Conservation (phyloP, 2,888 invertebrate genomes). For the Brachylomia viminalis region DNA sequence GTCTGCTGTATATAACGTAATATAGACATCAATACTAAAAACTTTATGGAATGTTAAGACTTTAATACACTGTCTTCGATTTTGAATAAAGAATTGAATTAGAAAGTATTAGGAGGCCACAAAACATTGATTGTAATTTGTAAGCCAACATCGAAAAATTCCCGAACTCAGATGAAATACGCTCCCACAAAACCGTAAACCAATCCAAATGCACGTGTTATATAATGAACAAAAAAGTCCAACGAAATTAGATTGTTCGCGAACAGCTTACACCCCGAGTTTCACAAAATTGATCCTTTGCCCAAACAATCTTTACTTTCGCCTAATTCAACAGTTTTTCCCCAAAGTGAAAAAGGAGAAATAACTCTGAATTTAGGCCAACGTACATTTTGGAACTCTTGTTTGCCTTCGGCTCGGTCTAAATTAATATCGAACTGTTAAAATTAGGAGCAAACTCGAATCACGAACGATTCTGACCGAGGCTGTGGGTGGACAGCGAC, state of each 20-base stretch:
- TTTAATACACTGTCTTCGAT: not conserved
- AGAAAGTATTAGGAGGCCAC: not conserved
- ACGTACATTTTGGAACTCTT: constrained; percentile 73
- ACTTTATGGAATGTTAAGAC: not conserved
- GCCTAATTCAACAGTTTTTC: constrained; percentile 79
- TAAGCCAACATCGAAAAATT: not conserved
- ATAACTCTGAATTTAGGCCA: constrained; percentile 71
- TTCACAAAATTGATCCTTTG: constrained; percentile 76
- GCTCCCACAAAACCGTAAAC: constrained; percentile 28
- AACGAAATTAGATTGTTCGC: constrained; percentile 69
- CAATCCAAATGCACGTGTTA: constrained; percentile 49
- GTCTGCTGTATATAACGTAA: not conserved
- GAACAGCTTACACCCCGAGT: constrained; percentile 71
- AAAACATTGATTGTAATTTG: constrained; percentile 6
- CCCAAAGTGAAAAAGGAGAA: constrained; percentile 70
- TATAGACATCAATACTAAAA: not conserved
- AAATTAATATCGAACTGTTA: constrained; percentile 79
- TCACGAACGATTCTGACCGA: constrained; percentile 70
- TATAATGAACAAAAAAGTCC: constrained; percentile 60
- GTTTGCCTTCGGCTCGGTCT: constrained; percentile 74
- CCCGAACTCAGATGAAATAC: constrained; percentile 35
- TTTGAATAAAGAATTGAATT: not conserved
- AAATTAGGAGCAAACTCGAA: constrained; percentile 74
- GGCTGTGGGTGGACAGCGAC: constrained; percentile 53
- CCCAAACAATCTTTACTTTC: constrained; percentile 79